Percentiles rank a stretch among this genome's conserved stretches.
Evolutionary conservation across 2,797 vertebrate genomes (phyloP).

Genomic region (Columba guinea): DNA sequence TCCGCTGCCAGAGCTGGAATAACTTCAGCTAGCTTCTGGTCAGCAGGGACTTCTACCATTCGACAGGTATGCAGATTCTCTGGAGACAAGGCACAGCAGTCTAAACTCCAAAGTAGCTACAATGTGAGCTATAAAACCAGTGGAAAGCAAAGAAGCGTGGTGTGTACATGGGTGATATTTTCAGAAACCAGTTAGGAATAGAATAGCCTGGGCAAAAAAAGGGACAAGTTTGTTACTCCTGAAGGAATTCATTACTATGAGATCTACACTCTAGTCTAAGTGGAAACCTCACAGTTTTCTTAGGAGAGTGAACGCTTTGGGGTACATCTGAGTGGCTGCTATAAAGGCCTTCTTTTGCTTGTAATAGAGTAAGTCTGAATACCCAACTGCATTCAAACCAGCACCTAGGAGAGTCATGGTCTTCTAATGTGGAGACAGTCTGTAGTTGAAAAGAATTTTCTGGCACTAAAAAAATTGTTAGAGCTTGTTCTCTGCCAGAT

Average conservation of each 20-base stretch:
- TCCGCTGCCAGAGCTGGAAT: too few relatives aligned
- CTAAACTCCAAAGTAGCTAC: neutral
- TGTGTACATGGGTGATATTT: neutral
- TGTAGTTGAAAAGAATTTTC: neutral
- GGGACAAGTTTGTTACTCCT: neutral
- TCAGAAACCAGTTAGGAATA: neutral
- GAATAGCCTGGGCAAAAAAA: neutral
- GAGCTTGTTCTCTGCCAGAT: neutral
- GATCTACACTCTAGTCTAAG: neutral
- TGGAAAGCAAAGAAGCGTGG: neutral
- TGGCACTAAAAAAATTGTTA: neutral
- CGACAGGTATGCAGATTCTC: too few relatives aligned
- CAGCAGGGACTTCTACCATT: neutral
- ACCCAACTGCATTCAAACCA: neutral
- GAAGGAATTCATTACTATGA: neutral
- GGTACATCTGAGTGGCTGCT: neutral
- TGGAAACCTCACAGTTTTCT: neutral
- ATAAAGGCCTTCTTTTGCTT: neutral
- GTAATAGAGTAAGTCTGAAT: neutral
- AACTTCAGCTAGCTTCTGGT: neutral
- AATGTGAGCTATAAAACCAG: neutral
- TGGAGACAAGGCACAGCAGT: neutral
- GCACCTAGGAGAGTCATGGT: neutral
- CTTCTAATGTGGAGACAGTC: neutral
- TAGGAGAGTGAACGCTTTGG: neutral